A percentile compares a stretch with the other conserved stretches of the same genome.
Evolutionary conservation across 53 echinoderm and acorn worm genomes (phyloP).

Genomic region (Antedon mediterranea): DNA sequence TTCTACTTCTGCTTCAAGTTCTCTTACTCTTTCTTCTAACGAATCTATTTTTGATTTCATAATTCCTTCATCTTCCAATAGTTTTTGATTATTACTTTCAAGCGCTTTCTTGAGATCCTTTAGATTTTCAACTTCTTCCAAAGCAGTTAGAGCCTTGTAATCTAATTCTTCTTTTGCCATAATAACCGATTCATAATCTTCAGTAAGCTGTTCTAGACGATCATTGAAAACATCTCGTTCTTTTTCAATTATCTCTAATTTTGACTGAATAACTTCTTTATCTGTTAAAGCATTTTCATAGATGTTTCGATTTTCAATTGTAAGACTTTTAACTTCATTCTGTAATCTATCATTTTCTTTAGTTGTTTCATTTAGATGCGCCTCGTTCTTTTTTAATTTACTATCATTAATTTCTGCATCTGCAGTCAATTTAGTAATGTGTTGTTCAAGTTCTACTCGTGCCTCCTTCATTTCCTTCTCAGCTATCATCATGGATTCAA

Average conservation of each 20-base stretch:
- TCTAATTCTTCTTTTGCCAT: not conserved
- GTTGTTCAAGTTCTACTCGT: constrained; percentile 22
- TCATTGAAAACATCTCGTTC: not conserved
- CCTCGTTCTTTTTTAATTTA: constrained; percentile 15
- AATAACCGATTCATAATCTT: not conserved
- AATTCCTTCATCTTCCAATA: not conserved
- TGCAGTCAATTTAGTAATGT: constrained; percentile 9
- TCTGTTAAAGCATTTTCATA: not conserved
- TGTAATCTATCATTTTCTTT: constrained; percentile 6
- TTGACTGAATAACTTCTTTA: not conserved
- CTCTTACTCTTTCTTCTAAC: not conserved
- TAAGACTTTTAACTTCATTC: too few relatives aligned
- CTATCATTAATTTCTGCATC: constrained; percentile 7
- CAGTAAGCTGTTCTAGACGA: not conserved
- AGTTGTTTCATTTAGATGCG: constrained; percentile 10
- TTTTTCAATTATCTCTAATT: not conserved
- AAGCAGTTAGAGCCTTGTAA: not conserved
- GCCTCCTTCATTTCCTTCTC: constrained; percentile 21
- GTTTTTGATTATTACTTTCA: not conserved
- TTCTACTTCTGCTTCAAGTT: not conserved
- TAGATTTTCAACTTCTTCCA: not conserved
- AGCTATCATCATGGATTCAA: constrained; percentile 24
- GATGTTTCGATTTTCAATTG: too few relatives aligned
- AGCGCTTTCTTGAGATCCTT: constrained; percentile 1
- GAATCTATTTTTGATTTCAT: constrained; percentile 1